Base-by-base conservation (phyloP, 1,140 invertebrate genomes). In the Zaprionus nigranus region DNA sequence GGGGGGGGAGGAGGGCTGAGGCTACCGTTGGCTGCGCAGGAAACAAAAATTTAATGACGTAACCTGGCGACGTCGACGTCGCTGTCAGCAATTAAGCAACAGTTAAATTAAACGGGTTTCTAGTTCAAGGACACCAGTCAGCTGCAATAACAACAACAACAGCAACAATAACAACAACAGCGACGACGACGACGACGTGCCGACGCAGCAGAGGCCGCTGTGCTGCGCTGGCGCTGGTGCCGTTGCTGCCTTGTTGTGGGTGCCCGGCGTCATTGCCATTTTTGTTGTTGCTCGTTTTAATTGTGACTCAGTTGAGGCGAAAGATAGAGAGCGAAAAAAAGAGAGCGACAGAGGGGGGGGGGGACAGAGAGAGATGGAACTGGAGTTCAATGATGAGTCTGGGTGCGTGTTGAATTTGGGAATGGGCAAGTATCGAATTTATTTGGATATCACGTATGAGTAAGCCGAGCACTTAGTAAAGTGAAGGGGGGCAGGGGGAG, bases 81-180 rank as follows among this genome's bases (percentile, higher is more conserved):
- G 75, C 78, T 85, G 86, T 64, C 85, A 90, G 79, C 90, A 92
- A 92, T 92, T 92, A 92, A 91, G 90, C 90, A 92, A 92, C 90
- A 92, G 90, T 92, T 91, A 90, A 91, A 91, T 91, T 91, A 91
- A 91, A 88, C 90, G 88, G 90, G 90, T 92, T 92, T 92, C 90
- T 87, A 92, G 90, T 92, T 92, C 90, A 92, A 92, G 90, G 90
- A 90, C 86, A 86, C 81, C 65, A 74, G 85, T 62, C 78, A 82
- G 58, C 75, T 69, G 74, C 49, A 75, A 43, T 65, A 72, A 61
- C 57, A 61, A 38, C 53, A 63, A 51, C 20, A 20, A 20, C 20
- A 20, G 1, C 54, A 70, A 59, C 34, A 62, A 20, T 43, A 65
- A 30, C 30, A 70, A 56, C 61, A 74, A 63, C 57, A 58, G 34